Base-by-base conservation (phyloP, 2,888 invertebrate genomes). In the Heliconius ismenius region DNA sequence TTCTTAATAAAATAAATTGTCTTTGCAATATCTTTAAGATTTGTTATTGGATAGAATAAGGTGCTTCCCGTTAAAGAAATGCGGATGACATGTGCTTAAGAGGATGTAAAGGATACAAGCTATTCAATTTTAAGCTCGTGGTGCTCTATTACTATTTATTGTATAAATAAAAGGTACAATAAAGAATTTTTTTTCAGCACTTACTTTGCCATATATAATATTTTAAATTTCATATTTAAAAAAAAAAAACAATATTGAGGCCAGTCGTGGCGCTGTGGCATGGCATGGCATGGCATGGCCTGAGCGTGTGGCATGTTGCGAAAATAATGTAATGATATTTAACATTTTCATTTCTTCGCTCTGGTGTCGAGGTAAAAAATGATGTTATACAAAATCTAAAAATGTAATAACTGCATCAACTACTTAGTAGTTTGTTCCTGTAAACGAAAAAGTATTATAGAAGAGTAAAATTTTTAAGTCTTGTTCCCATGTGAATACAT, bases 1-100 rank as follows among this genome's bases (percentile, higher is more conserved):
- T 32, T 43, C 13, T 28, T 3, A 9, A 64, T 36, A 36, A 65
- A n/a, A 18, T 13, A n/a, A 36, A 36, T 36, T 13, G 7, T 39
- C 24, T 67, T 67, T 67, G 65, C 24, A 39, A 39, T 4, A 67
- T n/a, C 39, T 21, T n/a, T 36, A 63, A 65, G 36, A 21, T n/a
- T 65, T 65, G n/a, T 36, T 65, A 28, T 36, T n/a, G 32, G 21
- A 36, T 13, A 67, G 39, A 39, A 67, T 67, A 39, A 67, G 39
- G 65, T n/a, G 65, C n/a, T 67, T 39, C 24, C 65, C 24, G 65
- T 67, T 67, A 39, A 39, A 67, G 65, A 67, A 67, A 67, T 67
- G 65, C 39, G 39, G n/a, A n/a, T 39, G 65, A 67, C 65, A 39
- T n/a, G 36, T 11, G 24, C 65, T 67, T 2, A 67, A 39, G 15